phyloP scores from a whole-genome alignment of 2,113 vertebrate genomes.

The Pedetes capensis region DNA sequence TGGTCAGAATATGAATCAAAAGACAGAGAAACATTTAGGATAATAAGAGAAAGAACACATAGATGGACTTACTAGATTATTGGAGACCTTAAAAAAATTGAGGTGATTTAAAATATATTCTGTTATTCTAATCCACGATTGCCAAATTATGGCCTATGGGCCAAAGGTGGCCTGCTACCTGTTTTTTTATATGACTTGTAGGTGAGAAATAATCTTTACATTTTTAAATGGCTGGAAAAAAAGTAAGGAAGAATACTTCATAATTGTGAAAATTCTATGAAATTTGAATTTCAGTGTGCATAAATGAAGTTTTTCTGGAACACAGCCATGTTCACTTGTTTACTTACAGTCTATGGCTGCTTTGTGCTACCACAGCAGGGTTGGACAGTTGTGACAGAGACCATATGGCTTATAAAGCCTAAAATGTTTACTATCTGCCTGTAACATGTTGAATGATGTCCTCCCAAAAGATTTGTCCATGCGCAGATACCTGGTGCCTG shows the following conservation, averaged over 20 bases:
- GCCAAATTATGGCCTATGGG: background rate
- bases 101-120: constrained; percentile 21
- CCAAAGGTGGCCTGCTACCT: background rate
- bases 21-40: constrained; percentile 9
- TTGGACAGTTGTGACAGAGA: background rate
- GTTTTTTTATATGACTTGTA: background rate
- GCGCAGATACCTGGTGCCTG: too few species aligned
- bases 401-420: background rate
- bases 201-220: background rate
- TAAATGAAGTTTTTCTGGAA: background rate
- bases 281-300: background rate
- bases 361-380: background rate
- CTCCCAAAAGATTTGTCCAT: background rate
- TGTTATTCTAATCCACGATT: background rate
- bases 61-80: background rate
- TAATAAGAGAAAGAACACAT: background rate
- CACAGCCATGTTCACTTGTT: background rate
- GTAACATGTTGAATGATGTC: background rate
- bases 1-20: background rate
- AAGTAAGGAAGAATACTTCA: background rate
- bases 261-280: constrained; percentile 10
- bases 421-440: constrained; percentile 12
- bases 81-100: background rate
- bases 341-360: background rate
- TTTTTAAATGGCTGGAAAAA: background rate